Conservation (phyloP, 2,797 vertebrate genomes). For the Sebastiscus albofasciatus region DNA sequence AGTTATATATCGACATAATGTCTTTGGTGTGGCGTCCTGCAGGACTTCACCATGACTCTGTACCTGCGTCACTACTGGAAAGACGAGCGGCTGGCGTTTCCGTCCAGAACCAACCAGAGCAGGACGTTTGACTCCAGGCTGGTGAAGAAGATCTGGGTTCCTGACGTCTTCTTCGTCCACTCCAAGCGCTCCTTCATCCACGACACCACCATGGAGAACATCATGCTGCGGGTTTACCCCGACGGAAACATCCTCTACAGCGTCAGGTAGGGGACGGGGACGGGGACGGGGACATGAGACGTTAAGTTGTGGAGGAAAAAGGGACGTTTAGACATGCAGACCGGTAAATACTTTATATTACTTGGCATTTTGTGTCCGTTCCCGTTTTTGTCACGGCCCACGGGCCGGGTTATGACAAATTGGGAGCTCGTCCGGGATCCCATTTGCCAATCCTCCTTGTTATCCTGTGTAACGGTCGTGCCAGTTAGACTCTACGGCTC, state of each 20-base stretch:
- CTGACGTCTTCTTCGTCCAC: slow-evolving; percentile 93
- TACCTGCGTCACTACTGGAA: slow-evolving; percentile 96
- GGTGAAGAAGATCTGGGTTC: slow-evolving; percentile 93
- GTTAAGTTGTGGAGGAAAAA: too few species aligned
- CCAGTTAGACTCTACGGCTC: too few species aligned
- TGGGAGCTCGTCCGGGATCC: too few species aligned
- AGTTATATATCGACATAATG: background rate
- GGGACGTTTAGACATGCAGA: too few species aligned
- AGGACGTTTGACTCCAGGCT: slow-evolving; percentile 91
- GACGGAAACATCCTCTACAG: slow-evolving; percentile 92
- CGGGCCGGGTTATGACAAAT: too few species aligned
- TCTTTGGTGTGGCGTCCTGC: background rate
- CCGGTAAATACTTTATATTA: too few species aligned
- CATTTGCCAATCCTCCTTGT: too few species aligned
- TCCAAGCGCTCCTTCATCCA: slow-evolving; percentile 94
- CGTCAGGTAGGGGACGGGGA: slow-evolving; percentile 74
- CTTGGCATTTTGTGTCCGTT: too few species aligned
- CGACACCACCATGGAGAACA: slow-evolving; percentile 91
- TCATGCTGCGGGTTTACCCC: slow-evolving; percentile 90
- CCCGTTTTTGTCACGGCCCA: too few species aligned
- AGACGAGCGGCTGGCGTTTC: slow-evolving; percentile 91
- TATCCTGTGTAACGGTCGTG: too few species aligned
- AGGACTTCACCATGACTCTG: slow-evolving; percentile 95
- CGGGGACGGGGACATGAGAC: background rate
- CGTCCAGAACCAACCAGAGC: slow-evolving; percentile 88